These are phyloP conservation scores for Megalops atlanticus DNA, from an alignment of 2,113 vertebrate species.

Conservation along the genomic window DNA sequence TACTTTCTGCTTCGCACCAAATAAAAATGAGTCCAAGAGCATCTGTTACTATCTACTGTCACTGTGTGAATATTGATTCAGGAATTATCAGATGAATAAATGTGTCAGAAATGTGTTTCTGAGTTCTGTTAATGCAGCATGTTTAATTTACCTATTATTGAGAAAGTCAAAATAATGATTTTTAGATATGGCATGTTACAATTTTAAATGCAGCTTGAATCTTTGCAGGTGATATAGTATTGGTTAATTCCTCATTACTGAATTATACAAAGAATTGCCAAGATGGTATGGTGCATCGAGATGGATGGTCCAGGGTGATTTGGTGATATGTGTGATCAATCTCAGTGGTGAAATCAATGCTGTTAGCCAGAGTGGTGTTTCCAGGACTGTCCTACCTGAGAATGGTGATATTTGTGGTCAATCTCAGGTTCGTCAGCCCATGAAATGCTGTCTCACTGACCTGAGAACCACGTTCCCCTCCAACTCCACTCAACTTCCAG, in stretches of 20 bases:
- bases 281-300: no score
- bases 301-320: no score
- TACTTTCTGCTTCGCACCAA: background rate
- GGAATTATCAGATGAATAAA: background rate
- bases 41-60: background rate
- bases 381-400: slow-evolving; percentile 94
- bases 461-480: slow-evolving; percentile 14
- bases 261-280: no score
- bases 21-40: background rate
- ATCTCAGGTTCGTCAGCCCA: slow-evolving; percentile 98
- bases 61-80: background rate
- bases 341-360: background rate
- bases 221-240: no score
- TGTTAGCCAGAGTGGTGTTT: slow-evolving; percentile 69
- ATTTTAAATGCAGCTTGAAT: no score
- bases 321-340: slow-evolving; percentile 1
- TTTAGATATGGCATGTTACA: no score
- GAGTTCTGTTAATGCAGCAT: background rate
- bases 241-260: no score
- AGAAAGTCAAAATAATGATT: no score
- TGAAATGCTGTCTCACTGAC: slow-evolving; percentile 71
- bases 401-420: slow-evolving; percentile 83
- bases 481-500: slow-evolving; percentile 27
- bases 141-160: background rate
- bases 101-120: background rate